Evolutionary conservation across 2,113 vertebrate species (phyloP), one percentile per base, ranked within the genome.

Genomic region (Passer montanus): DNA sequence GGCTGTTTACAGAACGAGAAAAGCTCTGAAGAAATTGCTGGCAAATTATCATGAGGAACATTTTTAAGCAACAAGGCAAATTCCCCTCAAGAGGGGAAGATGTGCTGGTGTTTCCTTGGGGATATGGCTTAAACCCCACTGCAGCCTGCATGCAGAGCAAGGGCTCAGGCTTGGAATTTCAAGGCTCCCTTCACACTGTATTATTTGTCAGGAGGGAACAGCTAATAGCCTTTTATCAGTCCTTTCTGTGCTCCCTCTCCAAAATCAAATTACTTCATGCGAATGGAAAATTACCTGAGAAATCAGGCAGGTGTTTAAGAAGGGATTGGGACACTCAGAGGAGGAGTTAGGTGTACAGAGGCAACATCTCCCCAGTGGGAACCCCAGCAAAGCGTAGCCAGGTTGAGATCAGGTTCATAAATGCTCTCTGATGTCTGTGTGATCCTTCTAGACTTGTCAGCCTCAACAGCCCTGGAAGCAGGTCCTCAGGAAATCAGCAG

Each of bases 241-340:
- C 17, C n/a, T 88, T 77, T 73, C 72, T 64, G 31, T 44, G 41
- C 50, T 64, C 50, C 53, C 72, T 74, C 47, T 84, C 60, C 77
- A 87, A 94, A 96, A 91, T 59, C 55, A 84, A 84, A 77, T 77
- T 69, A 80, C 73, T 80, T 84, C 27, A 28, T 58, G 59, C 63
- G 84, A 88, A 83, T 50, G 50, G 63, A 84, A 95, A 72, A 83
- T 53, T 66, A 89, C 49, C 63, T 73, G 41, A 80, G 83, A 86
- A 92, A 84, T 62, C 46, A 76, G 39, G 72, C 31, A 86, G 67
- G 37, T 9, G 0, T 73, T 95, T 69, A 62, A 73, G 12, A 11
- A 66, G 49, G 62, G 23, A 44, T 13, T 6, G 7, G 58, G 52
- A 56, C 62, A 21, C 72, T 80, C 50, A n/a, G 67, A 60, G 76